A percentile compares a stretch with the other conserved stretches of the same genome.
Evolutionary conservation across 1,140 invertebrate species (phyloP).

Genomic region (Helicoverpa armigera): DNA sequence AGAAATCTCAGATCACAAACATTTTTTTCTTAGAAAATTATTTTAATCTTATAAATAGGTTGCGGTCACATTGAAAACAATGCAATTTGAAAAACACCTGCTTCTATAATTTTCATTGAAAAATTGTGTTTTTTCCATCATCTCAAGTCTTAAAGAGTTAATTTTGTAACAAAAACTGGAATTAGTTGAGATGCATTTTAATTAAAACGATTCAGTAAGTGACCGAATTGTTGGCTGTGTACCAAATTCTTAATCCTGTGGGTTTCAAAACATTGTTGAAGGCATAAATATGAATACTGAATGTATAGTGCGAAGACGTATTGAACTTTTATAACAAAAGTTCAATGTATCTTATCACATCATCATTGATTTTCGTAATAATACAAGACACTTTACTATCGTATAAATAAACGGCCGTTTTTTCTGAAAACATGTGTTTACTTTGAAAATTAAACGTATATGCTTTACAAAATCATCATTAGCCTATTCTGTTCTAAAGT

Average conservation of each 20-base stretch:
- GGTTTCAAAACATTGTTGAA: constrained; percentile 10
- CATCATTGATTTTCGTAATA: neutral
- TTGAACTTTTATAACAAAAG: neutral
- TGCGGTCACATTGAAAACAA: constrained; percentile 33
- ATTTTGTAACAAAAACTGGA: neutral
- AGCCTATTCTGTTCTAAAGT: no score
- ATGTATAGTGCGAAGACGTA: neutral
- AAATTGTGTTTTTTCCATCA: constrained; percentile 8
- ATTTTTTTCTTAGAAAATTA: neutral
- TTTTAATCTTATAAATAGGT: neutral
- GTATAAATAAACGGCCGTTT: no score
- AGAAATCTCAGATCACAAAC: neutral
- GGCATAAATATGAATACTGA: neutral
- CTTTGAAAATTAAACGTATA: no score
- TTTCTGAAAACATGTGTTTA: no score
- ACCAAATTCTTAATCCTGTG: constrained; percentile 36
- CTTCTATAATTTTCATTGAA: constrained; percentile 14
- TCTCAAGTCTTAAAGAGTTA: neutral
- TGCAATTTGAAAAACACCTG: constrained; percentile 31
- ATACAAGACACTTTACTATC: no score
- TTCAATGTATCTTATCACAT: neutral
- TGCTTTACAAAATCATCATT: no score
- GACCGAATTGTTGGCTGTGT: neutral
- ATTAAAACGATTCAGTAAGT: constrained; percentile 21
- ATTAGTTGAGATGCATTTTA: constrained; percentile 13